Evolutionary conservation across 2,797 vertebrate species (phyloP), one percentile per base, ranked within the genome.

Genomic region (Hozukius guyotensis): DNA sequence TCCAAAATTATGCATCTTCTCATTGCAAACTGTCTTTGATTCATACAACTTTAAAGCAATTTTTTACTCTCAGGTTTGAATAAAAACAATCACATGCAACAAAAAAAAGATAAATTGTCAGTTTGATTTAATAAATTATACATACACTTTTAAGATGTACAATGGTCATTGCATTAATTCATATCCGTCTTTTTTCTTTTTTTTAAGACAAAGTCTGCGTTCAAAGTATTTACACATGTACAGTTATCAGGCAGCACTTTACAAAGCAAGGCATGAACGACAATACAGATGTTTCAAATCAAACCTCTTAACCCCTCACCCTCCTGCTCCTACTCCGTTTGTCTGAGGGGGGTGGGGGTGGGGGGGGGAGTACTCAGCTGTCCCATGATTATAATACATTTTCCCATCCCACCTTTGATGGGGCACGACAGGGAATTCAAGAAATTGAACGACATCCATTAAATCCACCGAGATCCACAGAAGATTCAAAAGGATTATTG

Each of bases 41-140:
- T 38, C 38, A 38, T 14, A 38, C 38, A 38, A 38, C 2, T 1
- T 38, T 0, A 38, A 38, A 38, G 13, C 13, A 38, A 1, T 7
- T 38, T 66, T 27, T 52, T 3, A 36, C 29, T 57, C 4, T 34
- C 16, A 62, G 2, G 24, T 53, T 22, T 57, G 8, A 75, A n/a
- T 25, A 10, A 49, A 60, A 49, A 55, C 18, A 52, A 42, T 46
- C 52, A 25, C 52, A 25, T 16, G 52, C n/a, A 34, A 69, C 52
- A 24, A 25, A 13, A 34, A 63, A 63, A 36, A 95, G 93, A 94
- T 96, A 98, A 98, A 98, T 96, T 97, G 96, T 97, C 96, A 96
- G 96, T 96, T 96, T 97, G 95, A 98, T 99, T 99, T 98, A 99
- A 99, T 99, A 99, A 99, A 98, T 99, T 99, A 98, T 97, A 98